These are phyloP conservation scores for Mormyrus iriodes DNA, from an alignment of 2,113 vertebrate genomes.

Conservation along the genomic window DNA sequence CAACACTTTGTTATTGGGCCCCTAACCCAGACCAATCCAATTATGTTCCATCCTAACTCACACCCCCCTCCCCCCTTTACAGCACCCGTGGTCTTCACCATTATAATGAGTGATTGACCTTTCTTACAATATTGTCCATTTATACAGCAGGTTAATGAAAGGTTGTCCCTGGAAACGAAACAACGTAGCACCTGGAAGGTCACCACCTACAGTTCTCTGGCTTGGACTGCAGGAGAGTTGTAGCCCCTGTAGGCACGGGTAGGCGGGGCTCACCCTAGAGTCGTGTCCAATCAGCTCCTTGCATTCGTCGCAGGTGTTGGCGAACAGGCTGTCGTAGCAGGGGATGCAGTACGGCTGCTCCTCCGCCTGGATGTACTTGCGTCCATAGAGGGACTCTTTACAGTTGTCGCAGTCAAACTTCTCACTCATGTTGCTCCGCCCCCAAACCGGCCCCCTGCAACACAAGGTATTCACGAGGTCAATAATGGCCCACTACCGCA, in stretches of 20 bases:
- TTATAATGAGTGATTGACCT: background rate
- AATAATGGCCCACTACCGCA: background rate
- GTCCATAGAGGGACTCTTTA: constrained; percentile 90
- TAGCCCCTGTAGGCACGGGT: background rate
- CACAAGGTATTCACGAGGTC: constrained; percentile 8
- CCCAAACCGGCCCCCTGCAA: constrained; percentile 28
- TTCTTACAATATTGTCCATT: background rate
- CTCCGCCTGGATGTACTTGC: constrained; percentile 95
- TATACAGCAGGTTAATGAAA: background rate
- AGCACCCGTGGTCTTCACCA: background rate
- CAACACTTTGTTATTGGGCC: background rate
- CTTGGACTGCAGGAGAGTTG: background rate
- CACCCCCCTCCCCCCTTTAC: background rate
- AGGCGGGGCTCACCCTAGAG: constrained; percentile 71
- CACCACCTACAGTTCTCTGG: background rate
- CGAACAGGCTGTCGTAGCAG: constrained; percentile 90
- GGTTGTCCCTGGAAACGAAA: background rate
- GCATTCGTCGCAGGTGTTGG: constrained; percentile 95
- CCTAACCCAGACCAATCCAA: background rate
- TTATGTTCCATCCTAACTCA: background rate
- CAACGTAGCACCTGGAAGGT: background rate
- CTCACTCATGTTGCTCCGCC: constrained; percentile 75
- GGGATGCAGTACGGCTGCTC: constrained; percentile 90
- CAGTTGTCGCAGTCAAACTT: constrained; percentile 92
- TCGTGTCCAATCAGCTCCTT: constrained; percentile 95